A percentile compares a stretch with the other conserved stretches of the same genome.
Evolutionary conservation across 1,140 invertebrate species (phyloP).

Genomic region (Drosophila equinoxialis): DNA sequence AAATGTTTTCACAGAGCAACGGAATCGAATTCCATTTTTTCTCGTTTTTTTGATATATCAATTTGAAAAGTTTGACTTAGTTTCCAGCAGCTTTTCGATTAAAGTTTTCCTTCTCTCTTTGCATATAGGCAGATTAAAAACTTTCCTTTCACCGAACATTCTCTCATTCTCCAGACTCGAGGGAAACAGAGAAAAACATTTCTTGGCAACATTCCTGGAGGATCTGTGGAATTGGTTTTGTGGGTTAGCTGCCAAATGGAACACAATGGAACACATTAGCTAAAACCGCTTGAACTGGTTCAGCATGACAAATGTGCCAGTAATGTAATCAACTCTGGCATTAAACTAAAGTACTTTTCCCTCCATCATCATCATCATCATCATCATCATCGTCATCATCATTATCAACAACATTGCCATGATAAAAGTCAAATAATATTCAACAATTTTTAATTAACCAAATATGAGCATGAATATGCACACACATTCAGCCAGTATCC

Average conservation of each 20-base stretch:
- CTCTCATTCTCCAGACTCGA: not conserved
- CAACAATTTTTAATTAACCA: conserved; percentile 63
- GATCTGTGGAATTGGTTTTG: conserved; percentile 15
- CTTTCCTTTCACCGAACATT: conserved; percentile 29
- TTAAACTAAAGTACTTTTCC: not conserved
- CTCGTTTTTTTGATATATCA: conserved; percentile 47
- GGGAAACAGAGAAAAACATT: conserved; percentile 16
- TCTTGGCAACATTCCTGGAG: conserved; percentile 38
- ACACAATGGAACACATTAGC: conserved; percentile 24
- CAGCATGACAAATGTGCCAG: conserved; percentile 17
- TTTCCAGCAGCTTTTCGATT: conserved; percentile 59
- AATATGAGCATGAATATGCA: conserved; percentile 28
- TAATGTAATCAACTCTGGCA: conserved; percentile 8
- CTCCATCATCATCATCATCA: not conserved
- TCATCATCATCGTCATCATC: not conserved
- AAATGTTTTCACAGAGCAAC: conserved; percentile 43
- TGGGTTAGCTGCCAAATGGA: conserved; percentile 42
- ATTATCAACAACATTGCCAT: not conserved
- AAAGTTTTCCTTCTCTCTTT: conserved; percentile 54
- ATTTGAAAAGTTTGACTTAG: conserved; percentile 67
- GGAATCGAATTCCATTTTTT: conserved; percentile 46
- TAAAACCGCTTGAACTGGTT: conserved; percentile 17
- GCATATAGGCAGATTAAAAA: conserved; percentile 54
- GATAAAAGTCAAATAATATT: conserved; percentile 50
- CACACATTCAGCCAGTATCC: conserved; percentile 12